These are phyloP conservation scores for Trachurus trachurus DNA, from an alignment of 2,797 vertebrate species.

Conservation along the genomic window DNA sequence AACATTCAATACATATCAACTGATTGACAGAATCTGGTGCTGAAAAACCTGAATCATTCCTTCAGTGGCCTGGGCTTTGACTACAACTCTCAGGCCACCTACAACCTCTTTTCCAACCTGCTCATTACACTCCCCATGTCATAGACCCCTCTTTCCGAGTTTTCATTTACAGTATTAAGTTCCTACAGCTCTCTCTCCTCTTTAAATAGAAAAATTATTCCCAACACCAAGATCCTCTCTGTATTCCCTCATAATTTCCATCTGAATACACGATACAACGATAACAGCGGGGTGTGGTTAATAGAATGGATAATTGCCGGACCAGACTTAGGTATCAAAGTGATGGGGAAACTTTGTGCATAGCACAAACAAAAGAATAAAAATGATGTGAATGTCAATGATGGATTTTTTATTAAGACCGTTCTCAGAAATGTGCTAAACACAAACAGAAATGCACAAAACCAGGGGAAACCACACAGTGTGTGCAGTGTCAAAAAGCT, in stretches of 20 bases:
- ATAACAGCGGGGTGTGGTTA: not conserved
- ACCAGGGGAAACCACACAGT: too few relatives aligned
- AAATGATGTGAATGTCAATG: not conserved
- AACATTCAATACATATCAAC: not conserved
- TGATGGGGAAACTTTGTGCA: not conserved
- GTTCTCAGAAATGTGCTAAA: too few relatives aligned
- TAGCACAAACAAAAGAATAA: not conserved
- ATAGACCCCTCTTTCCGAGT: not conserved
- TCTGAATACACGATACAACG: not conserved
- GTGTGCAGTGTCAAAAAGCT: constrained; percentile 26
- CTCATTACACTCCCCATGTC: constrained; percentile 18
- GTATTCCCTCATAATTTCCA: constrained; percentile 8
- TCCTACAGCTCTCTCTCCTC: not conserved
- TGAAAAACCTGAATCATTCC: constrained; percentile 4
- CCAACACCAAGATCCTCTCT: constrained; percentile 13
- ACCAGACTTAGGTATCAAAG: not conserved
- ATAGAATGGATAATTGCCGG: not conserved
- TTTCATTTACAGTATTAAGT: not conserved
- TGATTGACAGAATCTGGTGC: not conserved
- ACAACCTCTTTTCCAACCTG: constrained; percentile 30
- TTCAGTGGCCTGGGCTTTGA: constrained; percentile 4
- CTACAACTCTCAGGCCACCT: constrained; percentile 39
- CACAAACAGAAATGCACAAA: too few relatives aligned
- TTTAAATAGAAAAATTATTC: not conserved
- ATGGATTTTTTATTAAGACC: too few relatives aligned